Conservation (phyloP, 2,797 vertebrate genomes). For the Neosilurus hyrtlii region DNA sequence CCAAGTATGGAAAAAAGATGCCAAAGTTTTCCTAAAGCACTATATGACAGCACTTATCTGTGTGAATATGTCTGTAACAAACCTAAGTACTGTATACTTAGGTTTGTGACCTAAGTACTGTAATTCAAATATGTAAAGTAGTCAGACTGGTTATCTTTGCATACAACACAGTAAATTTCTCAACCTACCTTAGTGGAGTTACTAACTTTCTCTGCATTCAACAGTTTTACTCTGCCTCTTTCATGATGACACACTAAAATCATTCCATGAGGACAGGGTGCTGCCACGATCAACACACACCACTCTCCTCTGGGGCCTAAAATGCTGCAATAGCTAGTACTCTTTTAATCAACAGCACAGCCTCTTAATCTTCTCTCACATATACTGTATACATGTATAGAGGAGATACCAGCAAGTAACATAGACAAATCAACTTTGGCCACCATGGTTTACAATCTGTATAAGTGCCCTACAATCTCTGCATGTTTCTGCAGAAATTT, state of each 20-base stretch:
- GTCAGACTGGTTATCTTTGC: neutral
- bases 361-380: constrained; percentile 28
- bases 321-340: constrained; percentile 5
- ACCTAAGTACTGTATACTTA: too few relatives aligned
- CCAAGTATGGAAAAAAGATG: too few relatives aligned
- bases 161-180: neutral
- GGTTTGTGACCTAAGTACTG: neutral
- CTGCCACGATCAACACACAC: constrained; percentile 44
- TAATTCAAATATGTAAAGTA: neutral
- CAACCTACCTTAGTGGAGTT: constrained; percentile 7
- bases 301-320: constrained; percentile 16
- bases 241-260: constrained; percentile 28
- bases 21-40: too few relatives aligned
- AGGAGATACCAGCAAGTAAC: constrained; percentile 10
- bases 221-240: constrained; percentile 6
- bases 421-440: constrained; percentile 15
- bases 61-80: too few relatives aligned
- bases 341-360: constrained; percentile 39
- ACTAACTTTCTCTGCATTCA: neutral
- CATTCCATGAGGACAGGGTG: constrained; percentile 45
- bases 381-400: constrained; percentile 9
- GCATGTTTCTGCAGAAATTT: neutral
- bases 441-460: neutral
- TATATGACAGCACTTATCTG: too few relatives aligned
- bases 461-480: neutral